Base-by-base conservation (phyloP, 2,888 invertebrate species). In the Callinectes sapidus region DNA sequence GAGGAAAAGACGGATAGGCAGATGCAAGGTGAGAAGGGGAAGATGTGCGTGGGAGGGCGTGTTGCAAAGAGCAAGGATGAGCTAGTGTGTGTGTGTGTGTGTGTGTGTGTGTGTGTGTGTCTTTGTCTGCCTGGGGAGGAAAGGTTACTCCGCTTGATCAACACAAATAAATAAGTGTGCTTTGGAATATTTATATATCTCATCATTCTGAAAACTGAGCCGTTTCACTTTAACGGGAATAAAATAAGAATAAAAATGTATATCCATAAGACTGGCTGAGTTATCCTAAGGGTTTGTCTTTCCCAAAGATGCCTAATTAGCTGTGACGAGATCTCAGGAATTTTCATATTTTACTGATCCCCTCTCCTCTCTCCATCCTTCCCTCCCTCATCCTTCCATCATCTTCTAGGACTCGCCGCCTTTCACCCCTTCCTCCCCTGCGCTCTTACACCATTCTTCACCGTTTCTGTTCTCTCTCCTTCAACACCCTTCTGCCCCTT, bases 261-360 rank as follows among this genome's bases (percentile, higher is more conserved):
- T n/a, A 28, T n/a, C 13, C 10, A 81, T 81, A 35, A 81, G 81
- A 81, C 81, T 71, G 71, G 28, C 71, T 14, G 35, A 81, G 81
- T 81, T 81, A 81, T 81, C 81, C 81, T 81, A 35, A 81, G 81
- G 81, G 81, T 81, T 81, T 81, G 81, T 81, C 81, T 81, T 81
- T 81, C 81, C 35, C 81, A 35, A 81, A 32, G 35, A 3, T 81
- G 32, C 35, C 81, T 81, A 81, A 81, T 81, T 81, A 81, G 35
- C 35, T 81, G 35, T 81, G 81, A 81, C 81, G 81, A 81, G 81
- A 81, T 35, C 81, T 81, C 81, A 81, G 35, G 35, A 81, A 81
- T 81, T 81, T 35, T 81, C 81, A 81, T 81, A 81, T 81, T 81
- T 81, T 35, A 81, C 28, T 32, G 28, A 77, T 28, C 71, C 71